A percentile compares a stretch with the other conserved stretches of the same genome.
phyloP scores from a whole-genome alignment of 2,113 vertebrate genomes.

The Eurypyga helias region DNA sequence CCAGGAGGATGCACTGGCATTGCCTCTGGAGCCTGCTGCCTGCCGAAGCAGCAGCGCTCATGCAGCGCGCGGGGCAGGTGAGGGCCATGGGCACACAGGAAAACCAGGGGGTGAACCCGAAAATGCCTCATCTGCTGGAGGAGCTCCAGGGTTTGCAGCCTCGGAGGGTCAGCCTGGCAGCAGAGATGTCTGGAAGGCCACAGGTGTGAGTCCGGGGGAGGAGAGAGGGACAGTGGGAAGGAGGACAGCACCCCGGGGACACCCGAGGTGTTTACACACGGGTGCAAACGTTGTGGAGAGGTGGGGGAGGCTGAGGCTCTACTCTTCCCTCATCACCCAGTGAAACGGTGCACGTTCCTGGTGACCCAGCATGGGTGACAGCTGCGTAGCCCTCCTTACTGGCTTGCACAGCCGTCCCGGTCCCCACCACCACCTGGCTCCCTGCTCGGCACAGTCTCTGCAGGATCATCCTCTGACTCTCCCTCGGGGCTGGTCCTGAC shows the following conservation, averaged over 20 bases:
- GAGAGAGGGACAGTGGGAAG: not conserved
- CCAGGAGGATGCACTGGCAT: rapidly evolving
- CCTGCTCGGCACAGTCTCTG: not conserved
- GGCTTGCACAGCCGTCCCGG: rapidly evolving
- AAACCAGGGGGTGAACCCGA: rapidly evolving
- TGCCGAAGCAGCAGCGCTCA: rapidly evolving
- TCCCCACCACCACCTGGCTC: not conserved
- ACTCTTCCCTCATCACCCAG: not conserved
- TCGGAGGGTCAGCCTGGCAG: not conserved
- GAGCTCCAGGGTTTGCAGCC: not conserved
- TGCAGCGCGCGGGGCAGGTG: rapidly evolving
- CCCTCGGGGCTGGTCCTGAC: not conserved
- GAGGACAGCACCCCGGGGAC: not conserved
- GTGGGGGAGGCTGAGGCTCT: not conserved
- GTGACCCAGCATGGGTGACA: not conserved
- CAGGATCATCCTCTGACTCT: rapidly evolving
- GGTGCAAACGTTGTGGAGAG: rapidly evolving
- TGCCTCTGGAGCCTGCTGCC: not conserved
- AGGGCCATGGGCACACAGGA: not conserved
- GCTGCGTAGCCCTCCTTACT: not conserved
- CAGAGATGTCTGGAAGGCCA: not conserved
- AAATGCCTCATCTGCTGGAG: not conserved
- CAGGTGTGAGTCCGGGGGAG: not conserved
- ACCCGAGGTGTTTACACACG: not conserved
- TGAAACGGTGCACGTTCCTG: not conserved